Base-by-base conservation (phyloP, 2,797 vertebrate genomes). In the Schizopygopsis pylzovi region DNA sequence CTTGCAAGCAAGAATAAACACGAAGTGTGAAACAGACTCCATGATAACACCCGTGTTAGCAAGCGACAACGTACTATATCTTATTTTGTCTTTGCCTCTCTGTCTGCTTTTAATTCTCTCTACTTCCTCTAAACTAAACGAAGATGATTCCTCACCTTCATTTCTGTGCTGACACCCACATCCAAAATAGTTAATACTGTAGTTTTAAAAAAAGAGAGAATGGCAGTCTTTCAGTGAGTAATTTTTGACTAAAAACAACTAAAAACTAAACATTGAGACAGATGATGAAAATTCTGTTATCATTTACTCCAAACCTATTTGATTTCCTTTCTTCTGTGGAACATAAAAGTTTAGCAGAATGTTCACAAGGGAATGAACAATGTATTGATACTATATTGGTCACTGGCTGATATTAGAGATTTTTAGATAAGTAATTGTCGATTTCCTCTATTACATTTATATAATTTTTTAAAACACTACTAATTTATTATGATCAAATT, bases 1-100 rank as follows among this genome's bases (percentile, higher is more conserved):
- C 68, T 80, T 47, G 82, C 79, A 77, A 80, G 47, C 41, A 68
- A 41, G 82, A 83, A 49, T 33, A 82, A 81, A 86, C 43, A 16
- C 13, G 18, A 33, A 1, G 12, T 76, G 22, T 76, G 67, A 65
- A 83, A 75, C 28, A 63, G 47, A 56, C 75, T 85, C 76, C 47
- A 56, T 79, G 22, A 87, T 61, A 22, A 73, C 76, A 84, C 39
- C 43, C 4, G 22, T 68, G 73, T 67, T 37, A 67, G 63, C 63
- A 37, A 25, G 47, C 16, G 75, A 45, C 49, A 84, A 61, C 3
- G 3, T 59, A 43, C 37, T n/a, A 45, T n/a, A 11, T 59, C 67
- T 61, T 39, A 22, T 68, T 81, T 79, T 25, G 54, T 70, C 25
- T 70, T 68, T 13, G 72, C 18, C 59, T 77, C 72, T 41, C 45